A percentile compares a stretch with the other conserved stretches of the same genome.
These are phyloP conservation scores for Argentina silus DNA, from an alignment of 2,797 vertebrate species.

Conservation along the genomic window DNA sequence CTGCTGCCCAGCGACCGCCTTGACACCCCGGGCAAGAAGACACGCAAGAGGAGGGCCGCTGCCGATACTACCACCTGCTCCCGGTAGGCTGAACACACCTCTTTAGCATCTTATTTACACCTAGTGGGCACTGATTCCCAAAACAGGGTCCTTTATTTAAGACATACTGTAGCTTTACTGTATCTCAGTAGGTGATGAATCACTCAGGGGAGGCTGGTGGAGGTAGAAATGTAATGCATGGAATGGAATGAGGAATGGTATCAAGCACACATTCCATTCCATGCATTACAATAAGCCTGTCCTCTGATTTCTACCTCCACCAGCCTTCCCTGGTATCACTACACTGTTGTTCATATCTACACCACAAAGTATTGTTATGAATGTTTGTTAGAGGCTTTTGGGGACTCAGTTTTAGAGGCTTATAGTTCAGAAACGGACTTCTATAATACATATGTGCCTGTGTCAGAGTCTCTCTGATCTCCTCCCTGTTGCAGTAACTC, in stretches of 20 bases:
- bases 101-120: not conserved
- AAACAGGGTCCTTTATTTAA: no score
- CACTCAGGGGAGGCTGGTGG: no score
- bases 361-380: not conserved
- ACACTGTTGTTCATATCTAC: not conserved
- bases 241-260: no score
- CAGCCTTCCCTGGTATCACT: not conserved
- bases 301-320: no score
- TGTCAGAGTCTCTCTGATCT: conserved; percentile 13
- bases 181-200: no score
- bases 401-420: not conserved
- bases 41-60: conserved; percentile 80
- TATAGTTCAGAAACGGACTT: not conserved
- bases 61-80: conserved; percentile 76
- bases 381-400: not conserved
- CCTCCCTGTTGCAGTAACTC: conserved; percentile 61
- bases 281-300: no score
- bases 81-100: conserved; percentile 62
- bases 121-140: no score
- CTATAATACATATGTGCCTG: conserved; percentile 30
- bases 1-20: conserved; percentile 80
- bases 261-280: no score
- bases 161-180: no score
- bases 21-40: conserved; percentile 77
- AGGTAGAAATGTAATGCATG: no score